Conservation (phyloP, 1,140 invertebrate genomes). For the Drosophila willistoni region DNA sequence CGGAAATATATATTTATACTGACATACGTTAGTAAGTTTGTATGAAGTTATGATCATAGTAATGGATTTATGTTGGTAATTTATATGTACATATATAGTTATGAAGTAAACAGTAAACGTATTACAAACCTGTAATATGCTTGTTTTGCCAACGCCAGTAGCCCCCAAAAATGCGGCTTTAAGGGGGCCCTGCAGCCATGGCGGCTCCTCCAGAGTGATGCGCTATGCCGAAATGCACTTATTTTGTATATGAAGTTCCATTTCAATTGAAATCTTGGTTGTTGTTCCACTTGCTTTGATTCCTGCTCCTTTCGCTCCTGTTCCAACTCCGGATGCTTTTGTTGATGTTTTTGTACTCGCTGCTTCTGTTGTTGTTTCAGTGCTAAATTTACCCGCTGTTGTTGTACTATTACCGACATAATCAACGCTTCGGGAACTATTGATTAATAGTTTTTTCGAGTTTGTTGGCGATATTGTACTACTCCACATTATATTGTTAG, state of each 20-base stretch:
- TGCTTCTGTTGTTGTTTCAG: conserved; percentile 61
- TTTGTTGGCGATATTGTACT: conserved; percentile 82
- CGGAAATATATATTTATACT: too few species aligned
- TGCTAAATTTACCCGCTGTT: conserved; percentile 56
- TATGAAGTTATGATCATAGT: too few species aligned
- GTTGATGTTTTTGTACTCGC: conserved; percentile 41
- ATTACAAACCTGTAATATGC: conserved; percentile 89
- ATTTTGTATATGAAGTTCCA: conserved; percentile 83
- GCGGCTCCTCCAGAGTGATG: conserved; percentile 83
- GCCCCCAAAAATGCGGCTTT: conserved; percentile 92
- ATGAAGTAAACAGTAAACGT: background rate
- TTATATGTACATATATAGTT: too few species aligned
- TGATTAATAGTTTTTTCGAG: conserved; percentile 82
- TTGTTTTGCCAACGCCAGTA: conserved; percentile 91
- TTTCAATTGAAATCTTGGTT: conserved; percentile 82
- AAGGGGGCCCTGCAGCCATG: conserved; percentile 86
- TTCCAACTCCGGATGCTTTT: conserved; percentile 35
- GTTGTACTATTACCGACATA: conserved; percentile 82
- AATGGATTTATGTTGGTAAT: too few species aligned
- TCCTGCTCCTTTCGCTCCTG: conserved; percentile 25
- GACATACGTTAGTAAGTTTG: too few species aligned
- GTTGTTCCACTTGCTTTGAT: conserved; percentile 43
- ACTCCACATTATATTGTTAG: conserved; percentile 83
- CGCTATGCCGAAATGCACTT: conserved; percentile 83
- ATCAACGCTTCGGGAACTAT: conserved; percentile 81